Conservation (phyloP, 1,140 invertebrate genomes). For the Chelonus insularis region DNA sequence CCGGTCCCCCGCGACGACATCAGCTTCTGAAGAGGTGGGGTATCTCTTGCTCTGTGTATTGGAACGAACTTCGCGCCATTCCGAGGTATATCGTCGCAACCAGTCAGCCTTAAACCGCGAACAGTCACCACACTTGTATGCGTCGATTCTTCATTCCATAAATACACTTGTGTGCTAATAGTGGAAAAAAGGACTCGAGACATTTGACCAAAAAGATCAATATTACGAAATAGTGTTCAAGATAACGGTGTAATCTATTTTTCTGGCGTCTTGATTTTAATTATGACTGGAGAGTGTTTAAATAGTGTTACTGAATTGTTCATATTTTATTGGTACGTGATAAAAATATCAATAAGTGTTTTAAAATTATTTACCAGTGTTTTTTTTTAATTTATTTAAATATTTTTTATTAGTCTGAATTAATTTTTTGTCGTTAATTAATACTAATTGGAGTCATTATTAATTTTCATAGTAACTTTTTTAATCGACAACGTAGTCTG, state of each 20-base stretch:
- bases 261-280: not conserved
- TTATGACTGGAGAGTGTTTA: not conserved
- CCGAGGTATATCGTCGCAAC: conserved; percentile 36
- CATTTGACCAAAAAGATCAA: not conserved
- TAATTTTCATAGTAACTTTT: no score
- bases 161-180: conserved; percentile 2
- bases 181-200: not conserved
- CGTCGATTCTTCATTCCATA: conserved; percentile 14
- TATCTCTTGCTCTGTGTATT: conserved; percentile 8
- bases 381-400: not conserved
- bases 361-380: not conserved
- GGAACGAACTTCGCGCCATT: conserved; percentile 31
- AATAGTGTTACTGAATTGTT: not conserved
- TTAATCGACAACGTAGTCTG: no score
- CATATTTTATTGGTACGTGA: not conserved
- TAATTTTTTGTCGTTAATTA: no score
- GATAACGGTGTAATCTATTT: not conserved
- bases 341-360: not conserved
- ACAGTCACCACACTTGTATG: conserved; percentile 27
- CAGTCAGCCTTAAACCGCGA: conserved; percentile 46
- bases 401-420: no score
- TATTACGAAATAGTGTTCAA: not conserved
- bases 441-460: no score
- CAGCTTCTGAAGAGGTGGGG: conserved; percentile 30
- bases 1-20: conserved; percentile 20